Conservation (phyloP, 2,888 invertebrate species). For the Helicoverpa assulta region DNA sequence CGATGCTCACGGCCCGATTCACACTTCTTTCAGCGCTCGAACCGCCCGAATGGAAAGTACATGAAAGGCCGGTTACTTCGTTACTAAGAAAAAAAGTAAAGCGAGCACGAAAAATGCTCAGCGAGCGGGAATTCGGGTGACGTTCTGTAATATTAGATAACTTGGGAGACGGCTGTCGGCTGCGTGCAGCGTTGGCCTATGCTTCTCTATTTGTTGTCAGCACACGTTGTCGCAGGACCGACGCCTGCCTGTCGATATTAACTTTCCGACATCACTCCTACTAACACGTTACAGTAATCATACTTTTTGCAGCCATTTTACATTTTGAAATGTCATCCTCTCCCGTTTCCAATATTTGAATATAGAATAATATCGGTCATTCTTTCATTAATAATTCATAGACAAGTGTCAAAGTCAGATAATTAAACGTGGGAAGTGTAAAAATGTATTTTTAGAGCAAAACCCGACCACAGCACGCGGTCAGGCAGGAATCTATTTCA, state of each 20-base stretch:
- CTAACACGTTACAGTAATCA: neutral
- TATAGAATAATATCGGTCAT: slow-evolving; percentile 18
- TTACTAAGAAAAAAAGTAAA: slow-evolving; percentile 79
- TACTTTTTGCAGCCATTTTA: slow-evolving; percentile 8
- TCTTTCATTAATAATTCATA: slow-evolving; percentile 38
- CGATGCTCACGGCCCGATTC: slow-evolving; percentile 83
- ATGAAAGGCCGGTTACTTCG: slow-evolving; percentile 85
- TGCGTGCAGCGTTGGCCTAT: slow-evolving; percentile 3
- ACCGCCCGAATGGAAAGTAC: slow-evolving; percentile 86
- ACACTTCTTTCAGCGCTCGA: slow-evolving; percentile 86
- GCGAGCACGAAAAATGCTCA: slow-evolving; percentile 68
- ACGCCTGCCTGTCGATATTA: slow-evolving; percentile 20
- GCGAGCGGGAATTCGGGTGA: slow-evolving; percentile 67
- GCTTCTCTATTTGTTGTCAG: slow-evolving; percentile 43
- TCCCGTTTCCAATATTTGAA: slow-evolving; percentile 20
- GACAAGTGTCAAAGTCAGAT: slow-evolving; percentile 36
- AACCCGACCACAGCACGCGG: slow-evolving; percentile 53
- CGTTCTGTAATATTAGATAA: slow-evolving; percentile 63
- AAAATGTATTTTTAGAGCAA: slow-evolving; percentile 27
- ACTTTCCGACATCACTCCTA: slow-evolving; percentile 20
- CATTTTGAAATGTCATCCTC: slow-evolving; percentile 12
- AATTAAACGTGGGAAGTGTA: slow-evolving; percentile 9
- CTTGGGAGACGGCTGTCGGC: slow-evolving; percentile 38
- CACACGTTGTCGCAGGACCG: slow-evolving; percentile 17
- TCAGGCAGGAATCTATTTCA: slow-evolving; percentile 72